phyloP scores from a whole-genome alignment of 2,797 vertebrate species.

The Fratercula arctica region DNA sequence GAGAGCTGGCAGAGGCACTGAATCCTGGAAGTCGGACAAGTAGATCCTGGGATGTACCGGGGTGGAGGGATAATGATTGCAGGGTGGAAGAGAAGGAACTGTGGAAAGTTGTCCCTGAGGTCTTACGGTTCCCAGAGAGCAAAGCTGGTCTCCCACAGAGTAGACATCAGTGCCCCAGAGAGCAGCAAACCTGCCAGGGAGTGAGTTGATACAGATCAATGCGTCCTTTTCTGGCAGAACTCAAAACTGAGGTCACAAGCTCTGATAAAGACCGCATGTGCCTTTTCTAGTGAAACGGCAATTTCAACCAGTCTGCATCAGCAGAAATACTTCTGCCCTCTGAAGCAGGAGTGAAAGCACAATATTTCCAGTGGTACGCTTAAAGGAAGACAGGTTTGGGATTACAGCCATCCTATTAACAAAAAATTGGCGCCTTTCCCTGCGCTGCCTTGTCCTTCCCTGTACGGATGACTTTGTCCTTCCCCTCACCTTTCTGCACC shows the following conservation, averaged over 20 bases:
- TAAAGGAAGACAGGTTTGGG: constrained; percentile 40
- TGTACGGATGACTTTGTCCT: background rate
- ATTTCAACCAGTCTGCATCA: constrained; percentile 25
- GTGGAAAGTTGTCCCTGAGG: background rate
- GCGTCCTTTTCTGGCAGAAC: background rate
- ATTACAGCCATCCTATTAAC: constrained; percentile 20
- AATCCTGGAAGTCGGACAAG: background rate
- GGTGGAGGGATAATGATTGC: background rate
- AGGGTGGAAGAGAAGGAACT: background rate
- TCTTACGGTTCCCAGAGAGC: background rate
- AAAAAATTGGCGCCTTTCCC: background rate
- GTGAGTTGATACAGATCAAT: background rate
- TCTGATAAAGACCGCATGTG: background rate
- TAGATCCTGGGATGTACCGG: background rate
- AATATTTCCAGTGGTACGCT: constrained; percentile 16
- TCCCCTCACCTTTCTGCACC: background rate
- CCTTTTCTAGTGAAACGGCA: background rate
- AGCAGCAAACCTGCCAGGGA: background rate
- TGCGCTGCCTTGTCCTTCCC: background rate
- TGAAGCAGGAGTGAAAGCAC: constrained; percentile 2
- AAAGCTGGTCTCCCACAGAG: background rate
- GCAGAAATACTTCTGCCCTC: constrained; percentile 29
- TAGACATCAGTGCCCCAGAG: background rate
- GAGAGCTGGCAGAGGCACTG: background rate
- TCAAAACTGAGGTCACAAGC: background rate